Evolutionary conservation across 1,140 invertebrate species (phyloP), one percentile per base, ranked within the genome.

Genomic region (Neomicropteryx cornuta): DNA sequence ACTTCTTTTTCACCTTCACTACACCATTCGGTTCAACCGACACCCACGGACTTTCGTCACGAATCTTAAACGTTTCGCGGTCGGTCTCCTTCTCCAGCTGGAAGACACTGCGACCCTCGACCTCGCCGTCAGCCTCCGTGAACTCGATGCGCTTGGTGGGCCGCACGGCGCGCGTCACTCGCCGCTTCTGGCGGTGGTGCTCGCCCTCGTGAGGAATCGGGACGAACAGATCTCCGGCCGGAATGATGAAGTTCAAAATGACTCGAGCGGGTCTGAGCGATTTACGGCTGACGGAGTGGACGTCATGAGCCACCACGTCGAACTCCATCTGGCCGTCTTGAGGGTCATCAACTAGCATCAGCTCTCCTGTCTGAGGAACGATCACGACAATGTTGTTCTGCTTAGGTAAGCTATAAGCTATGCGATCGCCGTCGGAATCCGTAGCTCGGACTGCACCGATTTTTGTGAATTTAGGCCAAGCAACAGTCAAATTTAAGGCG

Each of bases 21-120:
- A 87, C 86, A 39, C 90, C 90, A 64, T 87, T 91, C 5, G 82
- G 75, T 56, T 88, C 87, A 23, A 95, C 89, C 10, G 83, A 89
- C 18, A 95, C 88, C 90, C 90, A 95, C 31, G 83, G 81, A 66
- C 90, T 92, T 60, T 91, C 87, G 48, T 93, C 89, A 38, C 87
- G 72, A 49, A 95, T 90, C 66, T 92, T 92, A 58, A 92, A 95
- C 6, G 83, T 88, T 58, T 95, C 90, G 49, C 83, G 76, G 39
- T 92, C 87, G 16, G 85, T 87, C 62, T 93, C 87, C 56, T 92
- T 93, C 50, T 92, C 89, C 32, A 95, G 61, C 28, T 87, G 82
- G 58, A 94, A 93, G 19, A 91, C 88, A 33, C 83, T 79, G 50
- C 86, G 79, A 28, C 87, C 87, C 56, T 92, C 87, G 3, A 78